phyloP scores from a whole-genome alignment of 2,797 vertebrate genomes.

The Crypturellus tataupa region DNA sequence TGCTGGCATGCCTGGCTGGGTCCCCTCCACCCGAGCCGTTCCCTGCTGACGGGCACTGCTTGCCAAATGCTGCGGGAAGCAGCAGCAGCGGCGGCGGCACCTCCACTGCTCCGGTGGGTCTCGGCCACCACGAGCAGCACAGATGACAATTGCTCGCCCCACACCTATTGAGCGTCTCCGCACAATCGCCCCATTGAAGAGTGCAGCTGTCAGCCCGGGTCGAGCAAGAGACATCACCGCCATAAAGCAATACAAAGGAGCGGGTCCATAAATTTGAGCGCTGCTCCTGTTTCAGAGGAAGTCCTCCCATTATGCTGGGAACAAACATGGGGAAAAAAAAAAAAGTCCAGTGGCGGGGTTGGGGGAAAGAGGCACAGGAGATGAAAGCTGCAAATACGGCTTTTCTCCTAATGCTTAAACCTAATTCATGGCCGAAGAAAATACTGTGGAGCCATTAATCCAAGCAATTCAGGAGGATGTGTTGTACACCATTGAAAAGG shows the following conservation, averaged over 20 bases:
- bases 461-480: neutral
- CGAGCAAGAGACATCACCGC: neutral
- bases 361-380: neutral
- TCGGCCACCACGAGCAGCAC: slow-evolving; percentile 34
- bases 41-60: slow-evolving; percentile 65
- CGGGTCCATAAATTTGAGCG: neutral
- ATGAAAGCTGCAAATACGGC: neutral
- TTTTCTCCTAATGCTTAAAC: neutral
- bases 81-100: slow-evolving; percentile 29
- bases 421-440: neutral
- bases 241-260: neutral
- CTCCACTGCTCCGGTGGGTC: slow-evolving; percentile 23
- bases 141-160: slow-evolving; percentile 65
- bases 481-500: neutral
- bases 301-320: neutral
- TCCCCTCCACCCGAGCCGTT: slow-evolving; percentile 57
- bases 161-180: slow-evolving; percentile 26
- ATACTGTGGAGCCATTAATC: neutral
- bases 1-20: slow-evolving; percentile 54
- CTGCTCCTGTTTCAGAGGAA: neutral
- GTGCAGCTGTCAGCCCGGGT: neutral
- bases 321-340: neutral
- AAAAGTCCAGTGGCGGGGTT: neutral
- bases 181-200: slow-evolving; percentile 44
- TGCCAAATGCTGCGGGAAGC: slow-evolving; percentile 73